Percentiles rank a stretch among this genome's conserved stretches.
These are phyloP conservation scores for Turritopsis dohrnii DNA, from an alignment of 30 jellyfish, hydroid and myxozoan genomes.

Conservation along the genomic window DNA sequence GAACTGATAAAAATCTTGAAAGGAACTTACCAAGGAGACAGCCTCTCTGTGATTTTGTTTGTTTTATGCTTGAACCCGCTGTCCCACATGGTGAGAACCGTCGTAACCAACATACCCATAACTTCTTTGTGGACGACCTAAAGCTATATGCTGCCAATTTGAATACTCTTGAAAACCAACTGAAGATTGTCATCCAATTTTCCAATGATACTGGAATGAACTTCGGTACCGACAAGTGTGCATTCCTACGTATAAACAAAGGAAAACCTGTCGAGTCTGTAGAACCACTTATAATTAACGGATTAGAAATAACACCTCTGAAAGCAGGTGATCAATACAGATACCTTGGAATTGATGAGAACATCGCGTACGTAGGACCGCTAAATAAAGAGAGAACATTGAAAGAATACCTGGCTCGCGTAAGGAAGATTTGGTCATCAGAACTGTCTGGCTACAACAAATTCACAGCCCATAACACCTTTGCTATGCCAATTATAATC, in stretches of 20 bases:
- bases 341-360: slow-evolving; percentile 12
- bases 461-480: background rate
- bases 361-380: background rate
- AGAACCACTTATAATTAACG: slow-evolving; percentile 8
- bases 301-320: background rate
- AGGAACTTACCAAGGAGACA: slow-evolving; percentile 22
- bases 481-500: background rate
- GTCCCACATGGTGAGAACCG: background rate
- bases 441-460: slow-evolving; percentile 4
- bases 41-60: slow-evolving; percentile 9
- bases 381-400: background rate
- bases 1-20: background rate
- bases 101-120: background rate
- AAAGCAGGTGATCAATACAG: background rate
- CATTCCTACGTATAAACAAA: background rate
- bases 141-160: background rate
- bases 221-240: slow-evolving; percentile 1
- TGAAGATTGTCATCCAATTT: background rate
- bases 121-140: slow-evolving; percentile 16
- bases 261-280: background rate
- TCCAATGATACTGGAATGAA: slow-evolving; percentile 11
- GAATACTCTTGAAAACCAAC: background rate
- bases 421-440: background rate
- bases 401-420: background rate
- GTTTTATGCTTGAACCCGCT: slow-evolving; percentile 1